These are phyloP conservation scores for Calcarius ornatus DNA, from an alignment of 2,113 vertebrate species.

Conservation along the genomic window DNA sequence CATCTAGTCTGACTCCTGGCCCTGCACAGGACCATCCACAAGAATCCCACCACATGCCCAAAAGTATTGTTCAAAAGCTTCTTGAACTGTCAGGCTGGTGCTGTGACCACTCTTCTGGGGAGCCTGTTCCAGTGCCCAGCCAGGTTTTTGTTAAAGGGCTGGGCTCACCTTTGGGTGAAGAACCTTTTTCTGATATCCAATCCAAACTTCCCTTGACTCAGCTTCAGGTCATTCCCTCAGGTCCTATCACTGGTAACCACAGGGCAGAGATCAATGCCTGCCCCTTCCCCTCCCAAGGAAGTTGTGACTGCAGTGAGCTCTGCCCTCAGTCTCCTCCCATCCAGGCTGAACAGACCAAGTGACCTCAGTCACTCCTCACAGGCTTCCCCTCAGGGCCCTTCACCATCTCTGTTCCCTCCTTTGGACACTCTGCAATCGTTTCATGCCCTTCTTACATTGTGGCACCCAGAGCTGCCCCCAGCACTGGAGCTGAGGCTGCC, in stretches of 20 bases:
- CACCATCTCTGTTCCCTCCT: accelerated
- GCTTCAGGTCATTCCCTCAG: background rate
- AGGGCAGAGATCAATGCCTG: background rate
- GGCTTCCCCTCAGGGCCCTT: background rate
- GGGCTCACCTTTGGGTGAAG: background rate
- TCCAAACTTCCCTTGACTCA: background rate
- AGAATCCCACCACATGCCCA: background rate
- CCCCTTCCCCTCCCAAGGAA: accelerated
- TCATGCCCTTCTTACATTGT: accelerated
- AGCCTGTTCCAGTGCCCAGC: background rate
- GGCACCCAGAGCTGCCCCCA: background rate
- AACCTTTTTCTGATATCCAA: background rate
- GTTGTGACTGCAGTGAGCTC: background rate
- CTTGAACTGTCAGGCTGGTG: background rate
- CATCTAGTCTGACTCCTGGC: accelerated
- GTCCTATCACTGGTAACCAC: background rate
- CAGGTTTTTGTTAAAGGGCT: background rate
- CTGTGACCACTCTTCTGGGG: background rate
- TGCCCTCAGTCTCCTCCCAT: background rate
- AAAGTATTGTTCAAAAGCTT: background rate
- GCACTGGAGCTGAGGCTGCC: background rate
- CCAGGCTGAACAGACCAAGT: background rate
- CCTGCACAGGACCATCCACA: background rate
- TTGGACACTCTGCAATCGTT: background rate
- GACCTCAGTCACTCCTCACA: accelerated